Base-by-base conservation (phyloP, 2,113 vertebrate species). In the Melanotaenia duboulayi region DNA sequence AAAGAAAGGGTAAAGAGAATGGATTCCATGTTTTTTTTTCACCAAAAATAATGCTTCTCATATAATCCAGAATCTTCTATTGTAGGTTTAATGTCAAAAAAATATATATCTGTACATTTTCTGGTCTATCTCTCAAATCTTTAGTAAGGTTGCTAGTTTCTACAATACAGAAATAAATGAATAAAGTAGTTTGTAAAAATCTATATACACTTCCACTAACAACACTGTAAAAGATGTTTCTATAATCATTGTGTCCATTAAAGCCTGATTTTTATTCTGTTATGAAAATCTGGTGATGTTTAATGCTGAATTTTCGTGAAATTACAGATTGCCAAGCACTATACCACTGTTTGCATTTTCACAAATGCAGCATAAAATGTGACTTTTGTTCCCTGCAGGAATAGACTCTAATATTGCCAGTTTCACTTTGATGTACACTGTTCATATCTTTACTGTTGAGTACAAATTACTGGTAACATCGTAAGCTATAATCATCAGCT, bases 381-480 rank as follows among this genome's bases (percentile, higher is more conserved):
- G 19, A 39, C 35, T 23, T 22, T 24, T 22, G 58, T 40, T 39
- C 20, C 39, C 24, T 23, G 57, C 59, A 71, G 75, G 56, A 64
- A 56, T 7, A 56, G n/a, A 48, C 46, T 61, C 2, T 19, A 63
- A 48, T 65, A 48, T 61, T 28, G 17, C 42, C 12, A 65, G 52
- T 65, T 74, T 80, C 28, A 28, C 28, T 28, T 62, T 52, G 56
- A 69, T 80, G 66, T 78, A 40, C 60, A 22, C 58, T 9, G 62
- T 64, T 82, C 22, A 76, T 64, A 65, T 78, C 72, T 57, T n/a
- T 12, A 44, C 64, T 71, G 76, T 80, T 71, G 73, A 54, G 14
- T 49, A 48, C 44, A 57, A 83, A 55, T 42, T 71, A 8, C 28
- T 71, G 50, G 25, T 51, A 63, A 11, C 65, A 44, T 25, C 61